Base-by-base conservation (phyloP, 1,140 invertebrate species). In the Carposina sasakii region DNA sequence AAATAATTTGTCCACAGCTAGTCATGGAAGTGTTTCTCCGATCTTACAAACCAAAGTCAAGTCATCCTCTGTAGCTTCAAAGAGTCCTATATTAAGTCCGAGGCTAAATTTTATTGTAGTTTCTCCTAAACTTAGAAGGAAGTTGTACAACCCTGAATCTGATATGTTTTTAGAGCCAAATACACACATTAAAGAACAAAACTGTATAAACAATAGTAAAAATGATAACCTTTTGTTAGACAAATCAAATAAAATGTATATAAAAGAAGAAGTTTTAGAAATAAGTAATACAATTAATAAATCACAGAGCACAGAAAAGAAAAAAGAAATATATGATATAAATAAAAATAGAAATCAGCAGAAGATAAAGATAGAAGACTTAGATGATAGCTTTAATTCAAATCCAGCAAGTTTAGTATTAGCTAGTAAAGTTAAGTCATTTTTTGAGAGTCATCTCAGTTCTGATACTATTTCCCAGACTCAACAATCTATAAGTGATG, bases 401-500 rank as follows among this genome's bases (percentile, higher is more conserved):
- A 52, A 43, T 24, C 42, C 19, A 6, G 23, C 16, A 47, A 55
- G 48, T 36, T 16, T 34, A 9, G 55, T 67, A 1, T 45, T 79
- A 44, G 52, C 59, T n/a, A 58, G 60, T 21, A 72, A 57, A 41
- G 63, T 76, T 2, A 76, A 74, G 62, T 58, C 54, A 40, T 82
- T 48, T n/a, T 81, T 82, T 44, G 61, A 76, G 2, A 70, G 53
- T 21, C 46, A 74, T 44, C 75, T 79, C 28, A 69, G 57, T 24
- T 71, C 71, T 3, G 60, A 69, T 33, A 60, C 52, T 22, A 24
- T 50, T 20, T 76, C 74, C n/a, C n/a, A n/a, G n/a, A n/a, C n/a
- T 4, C 71, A 76, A 52, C 51, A 67, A 34, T 70, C 72, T 20
- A 81, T 81, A 33, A 73, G 65, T 45, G 71, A 76, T 2, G 61